phyloP scores from a whole-genome alignment of 1,140 invertebrate genomes.

The Hestina assimilis region DNA sequence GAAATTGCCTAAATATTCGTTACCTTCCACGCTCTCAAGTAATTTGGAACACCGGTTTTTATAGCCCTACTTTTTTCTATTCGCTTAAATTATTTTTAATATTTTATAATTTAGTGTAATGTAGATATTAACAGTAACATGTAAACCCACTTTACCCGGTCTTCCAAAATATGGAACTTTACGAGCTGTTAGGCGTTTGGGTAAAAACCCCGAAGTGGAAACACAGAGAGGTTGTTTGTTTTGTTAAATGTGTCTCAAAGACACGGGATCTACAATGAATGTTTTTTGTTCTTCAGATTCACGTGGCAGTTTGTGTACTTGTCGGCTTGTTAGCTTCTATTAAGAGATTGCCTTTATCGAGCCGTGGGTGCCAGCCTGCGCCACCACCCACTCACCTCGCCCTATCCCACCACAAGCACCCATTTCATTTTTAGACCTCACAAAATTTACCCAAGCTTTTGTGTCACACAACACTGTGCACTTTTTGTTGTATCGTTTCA shows the following conservation, averaged over 20 bases:
- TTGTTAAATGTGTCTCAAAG: conserved; percentile 39
- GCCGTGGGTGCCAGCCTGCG: conserved; percentile 69
- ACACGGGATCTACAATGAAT: conserved; percentile 50
- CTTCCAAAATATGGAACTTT: conserved; percentile 53
- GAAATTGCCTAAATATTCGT: conserved; percentile 61
- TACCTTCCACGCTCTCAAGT: conserved; percentile 62
- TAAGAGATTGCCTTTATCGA: conserved; percentile 64
- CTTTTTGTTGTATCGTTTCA: conserved; percentile 43
- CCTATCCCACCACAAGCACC: conserved; percentile 52
- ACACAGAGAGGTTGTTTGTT: conserved; percentile 68
- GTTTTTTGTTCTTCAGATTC: conserved; percentile 49
- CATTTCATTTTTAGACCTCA: conserved; percentile 55
- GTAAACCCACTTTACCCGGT: conserved; percentile 46
- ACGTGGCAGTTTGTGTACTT: conserved; percentile 57
- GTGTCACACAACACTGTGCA: conserved; percentile 53
- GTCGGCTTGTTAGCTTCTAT: conserved; percentile 64
- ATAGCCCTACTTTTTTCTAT: conserved; percentile 36
- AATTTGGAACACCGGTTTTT: conserved; percentile 64
- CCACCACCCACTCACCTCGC: conserved; percentile 54
- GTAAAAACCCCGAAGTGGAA: conserved; percentile 82
- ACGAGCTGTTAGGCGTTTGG: conserved; percentile 66
- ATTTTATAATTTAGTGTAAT: conserved; percentile 33
- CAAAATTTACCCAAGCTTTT: conserved; percentile 47
- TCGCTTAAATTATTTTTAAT: conserved; percentile 36
- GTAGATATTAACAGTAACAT: conserved; percentile 26